Evolutionary conservation across 2,113 vertebrate genomes (phyloP).

Genomic region (Andinoacara biseriatus): DNA sequence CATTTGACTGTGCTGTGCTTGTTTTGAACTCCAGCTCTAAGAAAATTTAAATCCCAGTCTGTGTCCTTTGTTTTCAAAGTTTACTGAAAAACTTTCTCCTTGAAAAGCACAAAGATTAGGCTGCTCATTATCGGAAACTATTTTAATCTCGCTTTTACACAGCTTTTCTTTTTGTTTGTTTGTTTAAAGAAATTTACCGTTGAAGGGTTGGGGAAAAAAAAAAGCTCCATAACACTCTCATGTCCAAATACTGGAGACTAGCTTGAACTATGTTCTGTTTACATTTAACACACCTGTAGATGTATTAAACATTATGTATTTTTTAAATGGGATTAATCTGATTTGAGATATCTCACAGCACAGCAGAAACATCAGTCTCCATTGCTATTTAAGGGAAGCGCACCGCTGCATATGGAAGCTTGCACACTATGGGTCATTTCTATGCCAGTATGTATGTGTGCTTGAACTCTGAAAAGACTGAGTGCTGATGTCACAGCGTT

Average conservation of each 20-base stretch:
- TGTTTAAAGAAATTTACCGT: background rate
- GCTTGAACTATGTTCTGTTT: background rate
- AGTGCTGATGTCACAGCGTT: constrained; percentile 59
- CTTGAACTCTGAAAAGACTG: constrained; percentile 4
- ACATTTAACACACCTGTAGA: background rate
- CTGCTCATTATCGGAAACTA: background rate
- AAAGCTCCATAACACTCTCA: background rate
- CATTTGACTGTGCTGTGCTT: background rate
- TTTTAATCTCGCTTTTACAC: background rate
- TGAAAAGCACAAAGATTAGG: background rate
- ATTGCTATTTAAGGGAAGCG: background rate
- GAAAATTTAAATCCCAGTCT: background rate
- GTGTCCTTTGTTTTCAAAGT: background rate
- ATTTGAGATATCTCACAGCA: background rate
- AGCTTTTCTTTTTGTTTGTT: background rate
- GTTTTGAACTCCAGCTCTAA: background rate
- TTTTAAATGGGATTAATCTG: constrained; percentile 9
- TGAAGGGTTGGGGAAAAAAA: background rate
- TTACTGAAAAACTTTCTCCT: background rate
- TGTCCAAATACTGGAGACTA: background rate
- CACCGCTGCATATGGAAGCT: background rate
- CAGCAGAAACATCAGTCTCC: constrained; percentile 2
- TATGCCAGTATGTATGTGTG: background rate
- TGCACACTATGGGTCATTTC: background rate
- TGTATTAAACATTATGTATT: background rate